Evolutionary conservation across 2,797 vertebrate genomes (phyloP).

Genomic region (Gobionotothen gibberifrons): DNA sequence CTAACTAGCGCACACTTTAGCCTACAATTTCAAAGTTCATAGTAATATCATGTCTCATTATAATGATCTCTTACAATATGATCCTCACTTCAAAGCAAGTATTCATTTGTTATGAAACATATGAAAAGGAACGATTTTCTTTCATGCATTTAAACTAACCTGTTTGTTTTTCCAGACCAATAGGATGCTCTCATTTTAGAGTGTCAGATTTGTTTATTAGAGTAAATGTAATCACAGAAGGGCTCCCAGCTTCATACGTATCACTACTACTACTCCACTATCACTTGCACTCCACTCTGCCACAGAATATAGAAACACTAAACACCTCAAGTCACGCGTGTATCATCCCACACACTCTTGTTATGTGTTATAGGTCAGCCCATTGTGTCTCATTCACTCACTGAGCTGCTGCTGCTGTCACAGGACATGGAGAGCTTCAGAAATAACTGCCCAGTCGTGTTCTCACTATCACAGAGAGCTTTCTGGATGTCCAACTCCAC

Average conservation of each 20-base stretch:
- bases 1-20: too few relatives aligned
- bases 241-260: not conserved
- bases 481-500: constrained; percentile 13
- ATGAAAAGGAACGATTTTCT: too few relatives aligned
- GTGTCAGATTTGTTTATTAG: not conserved
- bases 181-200: too few relatives aligned
- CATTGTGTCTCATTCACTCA: not conserved
- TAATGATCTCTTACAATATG: too few relatives aligned
- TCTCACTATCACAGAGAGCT: not conserved
- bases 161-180: too few relatives aligned
- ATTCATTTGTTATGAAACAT: too few relatives aligned
- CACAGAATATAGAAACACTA: constrained; percentile 13
- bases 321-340: not conserved
- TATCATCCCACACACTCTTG: not conserved
- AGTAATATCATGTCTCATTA: too few relatives aligned
- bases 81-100: too few relatives aligned
- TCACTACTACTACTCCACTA: not conserved
- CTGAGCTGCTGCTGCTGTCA: not conserved
- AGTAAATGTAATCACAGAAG: constrained; percentile 1
- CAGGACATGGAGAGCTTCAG: not conserved
- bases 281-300: constrained; percentile 2
- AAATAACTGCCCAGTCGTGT: not conserved
- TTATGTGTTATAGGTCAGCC: constrained; percentile 16
- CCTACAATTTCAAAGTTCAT: too few relatives aligned
- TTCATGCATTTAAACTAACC: too few relatives aligned